Evolutionary conservation across 2,888 invertebrate species (phyloP).

Genomic region (Sesamia inferens): DNA sequence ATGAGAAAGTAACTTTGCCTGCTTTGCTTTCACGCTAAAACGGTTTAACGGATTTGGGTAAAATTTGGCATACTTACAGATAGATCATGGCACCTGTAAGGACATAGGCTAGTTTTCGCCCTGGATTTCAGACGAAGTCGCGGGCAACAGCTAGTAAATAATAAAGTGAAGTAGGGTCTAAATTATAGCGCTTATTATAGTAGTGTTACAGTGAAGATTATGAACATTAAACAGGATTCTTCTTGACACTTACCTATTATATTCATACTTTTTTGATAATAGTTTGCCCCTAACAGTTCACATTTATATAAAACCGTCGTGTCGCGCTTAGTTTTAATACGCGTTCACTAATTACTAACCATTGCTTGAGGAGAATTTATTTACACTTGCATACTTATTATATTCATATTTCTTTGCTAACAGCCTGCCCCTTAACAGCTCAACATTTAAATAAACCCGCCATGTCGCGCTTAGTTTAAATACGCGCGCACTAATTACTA

Average conservation of each 20-base stretch:
- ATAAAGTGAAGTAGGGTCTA: neutral
- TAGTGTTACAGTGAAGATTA: neutral
- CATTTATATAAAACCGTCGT: conserved; percentile 72
- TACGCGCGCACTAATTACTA: conserved; percentile 85
- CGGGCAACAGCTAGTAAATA: no score
- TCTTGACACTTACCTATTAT: no score
- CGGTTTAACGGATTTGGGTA: no score
- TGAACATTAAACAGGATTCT: neutral
- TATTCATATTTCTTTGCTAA: conserved; percentile 1
- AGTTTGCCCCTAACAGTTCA: conserved; percentile 67
- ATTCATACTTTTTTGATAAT: neutral
- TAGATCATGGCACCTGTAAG: no score
- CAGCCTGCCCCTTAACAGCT: conserved; percentile 68
- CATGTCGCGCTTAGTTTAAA: conserved; percentile 85
- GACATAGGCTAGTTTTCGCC: no score
- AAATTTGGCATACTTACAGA: no score
- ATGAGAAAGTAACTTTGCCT: no score
- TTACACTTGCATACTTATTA: conserved; percentile 58
- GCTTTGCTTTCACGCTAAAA: no score
- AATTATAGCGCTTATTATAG: neutral
- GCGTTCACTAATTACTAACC: conserved; percentile 84
- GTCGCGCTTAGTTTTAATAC: conserved; percentile 86
- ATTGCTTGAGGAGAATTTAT: conserved; percentile 88
- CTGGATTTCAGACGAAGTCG: no score
- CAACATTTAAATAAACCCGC: conserved; percentile 71